Percentiles rank a stretch among this genome's conserved stretches.
Evolutionary conservation across 2,797 vertebrate species (phyloP).

Genomic region (Chelon labrosus): DNA sequence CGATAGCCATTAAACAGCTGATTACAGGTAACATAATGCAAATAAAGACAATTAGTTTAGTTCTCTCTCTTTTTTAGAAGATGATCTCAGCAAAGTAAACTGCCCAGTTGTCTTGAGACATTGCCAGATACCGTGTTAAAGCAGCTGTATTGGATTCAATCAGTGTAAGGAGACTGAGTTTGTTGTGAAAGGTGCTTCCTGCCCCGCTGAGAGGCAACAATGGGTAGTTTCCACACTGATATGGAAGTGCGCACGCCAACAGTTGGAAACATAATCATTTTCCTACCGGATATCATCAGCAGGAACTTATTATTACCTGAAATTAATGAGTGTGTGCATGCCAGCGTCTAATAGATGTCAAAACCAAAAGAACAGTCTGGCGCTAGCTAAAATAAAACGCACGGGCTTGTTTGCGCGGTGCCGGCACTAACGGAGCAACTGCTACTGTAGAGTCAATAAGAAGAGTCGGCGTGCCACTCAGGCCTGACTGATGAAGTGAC

Average conservation of each 20-base stretch:
- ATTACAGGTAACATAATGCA: neutral
- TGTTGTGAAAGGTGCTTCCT: constrained; percentile 88
- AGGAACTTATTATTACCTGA: constrained; percentile 70
- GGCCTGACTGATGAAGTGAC: constrained; percentile 73
- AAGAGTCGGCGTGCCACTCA: constrained; percentile 23
- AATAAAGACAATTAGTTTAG: neutral
- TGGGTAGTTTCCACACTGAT: constrained; percentile 81
- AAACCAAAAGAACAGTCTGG: neutral
- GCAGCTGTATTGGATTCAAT: constrained; percentile 58
- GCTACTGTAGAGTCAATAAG: constrained; percentile 10
- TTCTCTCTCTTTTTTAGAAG: constrained; percentile 2
- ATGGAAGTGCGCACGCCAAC: constrained; percentile 81
- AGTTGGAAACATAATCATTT: constrained; percentile 84
- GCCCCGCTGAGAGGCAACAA: constrained; percentile 79
- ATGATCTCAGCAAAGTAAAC: constrained; percentile 22
- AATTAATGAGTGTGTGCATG: constrained; percentile 42
- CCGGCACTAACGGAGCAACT: neutral
- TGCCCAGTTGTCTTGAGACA: constrained; percentile 8
- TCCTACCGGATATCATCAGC: constrained; percentile 66
- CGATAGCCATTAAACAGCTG: neutral
- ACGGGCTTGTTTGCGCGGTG: neutral
- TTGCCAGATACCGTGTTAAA: constrained; percentile 55
- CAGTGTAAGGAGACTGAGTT: constrained; percentile 56
- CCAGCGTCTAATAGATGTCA: constrained; percentile 20
- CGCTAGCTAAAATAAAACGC: neutral